Percentiles rank a stretch among this genome's conserved stretches.
phyloP scores from a whole-genome alignment of 1,140 invertebrate species.

The Listronotus oregonensis region DNA sequence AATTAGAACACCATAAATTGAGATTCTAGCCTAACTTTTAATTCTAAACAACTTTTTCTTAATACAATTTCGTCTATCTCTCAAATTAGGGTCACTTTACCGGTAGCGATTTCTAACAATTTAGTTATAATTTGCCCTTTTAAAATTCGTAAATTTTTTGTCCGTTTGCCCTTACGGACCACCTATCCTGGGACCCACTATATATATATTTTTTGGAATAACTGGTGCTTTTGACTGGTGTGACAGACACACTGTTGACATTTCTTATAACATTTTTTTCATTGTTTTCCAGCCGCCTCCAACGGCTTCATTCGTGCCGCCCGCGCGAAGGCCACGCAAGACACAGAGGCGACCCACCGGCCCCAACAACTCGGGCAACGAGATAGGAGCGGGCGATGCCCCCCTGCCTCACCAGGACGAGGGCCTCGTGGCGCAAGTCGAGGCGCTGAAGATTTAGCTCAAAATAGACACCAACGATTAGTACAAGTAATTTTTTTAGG shows the following conservation, averaged over 20 bases:
- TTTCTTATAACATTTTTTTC: neutral
- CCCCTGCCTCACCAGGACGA: constrained; percentile 44
- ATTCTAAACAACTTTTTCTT: too few species aligned
- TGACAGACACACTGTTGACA: neutral
- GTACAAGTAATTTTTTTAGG: constrained; percentile 3
- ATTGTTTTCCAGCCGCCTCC: constrained; percentile 19
- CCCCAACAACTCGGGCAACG: constrained; percentile 32
- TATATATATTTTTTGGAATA: too few species aligned
- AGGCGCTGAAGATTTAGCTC: constrained; percentile 47
- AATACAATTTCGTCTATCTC: too few species aligned
- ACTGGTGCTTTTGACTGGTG: too few species aligned
- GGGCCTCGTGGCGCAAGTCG: constrained; percentile 43
- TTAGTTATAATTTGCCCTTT: too few species aligned
- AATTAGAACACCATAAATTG: too few species aligned
- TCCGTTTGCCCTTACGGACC: too few species aligned
- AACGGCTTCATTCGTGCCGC: constrained; percentile 16
- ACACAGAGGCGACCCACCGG: constrained; percentile 17
- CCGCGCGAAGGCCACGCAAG: constrained; percentile 24
- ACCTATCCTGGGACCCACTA: too few species aligned
- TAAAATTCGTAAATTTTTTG: too few species aligned
- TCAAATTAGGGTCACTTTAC: too few species aligned
- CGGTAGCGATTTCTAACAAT: too few species aligned
- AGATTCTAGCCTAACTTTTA: too few species aligned
- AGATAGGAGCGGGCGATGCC: constrained; percentile 52
- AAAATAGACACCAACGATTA: constrained; percentile 1